A percentile compares a stretch with the other conserved stretches of the same genome.
These are phyloP conservation scores for Carcharodon carcharias DNA, from an alignment of 2,797 vertebrate genomes.

Conservation along the genomic window DNA sequence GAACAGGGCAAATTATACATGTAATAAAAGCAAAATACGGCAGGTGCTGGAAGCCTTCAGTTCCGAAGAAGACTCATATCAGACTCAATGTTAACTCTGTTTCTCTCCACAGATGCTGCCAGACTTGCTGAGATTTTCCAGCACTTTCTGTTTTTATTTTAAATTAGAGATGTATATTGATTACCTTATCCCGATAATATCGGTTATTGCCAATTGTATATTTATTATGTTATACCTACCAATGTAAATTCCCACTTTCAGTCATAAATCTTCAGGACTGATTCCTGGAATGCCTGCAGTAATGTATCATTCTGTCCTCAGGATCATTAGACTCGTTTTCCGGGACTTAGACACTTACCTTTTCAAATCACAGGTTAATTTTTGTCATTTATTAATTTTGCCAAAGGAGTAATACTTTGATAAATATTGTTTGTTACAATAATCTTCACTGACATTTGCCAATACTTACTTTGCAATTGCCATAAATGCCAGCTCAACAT, in stretches of 20 bases:
- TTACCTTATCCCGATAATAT: background rate
- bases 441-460: background rate
- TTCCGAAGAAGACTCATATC: too few species aligned
- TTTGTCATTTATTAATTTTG: background rate
- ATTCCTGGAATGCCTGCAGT: background rate
- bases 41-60: too few species aligned
- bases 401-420: background rate
- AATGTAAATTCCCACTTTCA: background rate
- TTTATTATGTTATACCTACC: background rate
- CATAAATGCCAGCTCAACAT: conserved; percentile 81
- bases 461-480: conserved; percentile 81
- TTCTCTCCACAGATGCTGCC: too few species aligned
- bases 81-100: too few species aligned
- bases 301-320: background rate
- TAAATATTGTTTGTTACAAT: background rate
- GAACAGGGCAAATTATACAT: too few species aligned
- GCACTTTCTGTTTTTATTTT: too few species aligned
- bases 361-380: background rate
- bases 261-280: background rate
- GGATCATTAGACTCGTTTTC: background rate
- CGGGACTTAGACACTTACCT: background rate
- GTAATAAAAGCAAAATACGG: too few species aligned
- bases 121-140: too few species aligned
- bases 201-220: background rate
- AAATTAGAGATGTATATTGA: background rate